phyloP scores from a whole-genome alignment of 2,888 invertebrate genomes.

The Ypsolopha scabrella region DNA sequence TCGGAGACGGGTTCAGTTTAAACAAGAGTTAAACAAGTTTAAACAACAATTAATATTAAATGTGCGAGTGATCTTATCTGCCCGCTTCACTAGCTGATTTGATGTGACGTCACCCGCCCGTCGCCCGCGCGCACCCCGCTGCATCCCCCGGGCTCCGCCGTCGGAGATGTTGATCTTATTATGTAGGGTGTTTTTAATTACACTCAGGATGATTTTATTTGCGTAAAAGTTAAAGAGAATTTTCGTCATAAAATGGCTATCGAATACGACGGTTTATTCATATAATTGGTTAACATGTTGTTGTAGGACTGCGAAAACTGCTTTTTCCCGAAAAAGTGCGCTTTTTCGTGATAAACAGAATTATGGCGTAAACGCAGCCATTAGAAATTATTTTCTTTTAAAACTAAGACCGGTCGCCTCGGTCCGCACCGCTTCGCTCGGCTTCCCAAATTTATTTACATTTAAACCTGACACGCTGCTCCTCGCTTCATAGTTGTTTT shows the following conservation, averaged over 20 bases:
- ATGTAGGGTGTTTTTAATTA: background rate
- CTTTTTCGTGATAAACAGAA: no score
- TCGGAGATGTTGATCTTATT: constrained; percentile 45
- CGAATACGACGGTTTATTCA: no score
- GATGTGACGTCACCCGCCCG: constrained; percentile 19
- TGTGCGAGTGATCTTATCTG: constrained; percentile 42
- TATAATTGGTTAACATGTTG: no score
- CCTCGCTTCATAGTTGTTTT: no score
- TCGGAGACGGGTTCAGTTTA: constrained; percentile 20
- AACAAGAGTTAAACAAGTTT: constrained; percentile 29
- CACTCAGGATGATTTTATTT: background rate
- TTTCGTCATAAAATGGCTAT: background rate
- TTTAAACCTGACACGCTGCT: no score
- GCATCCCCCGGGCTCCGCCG: constrained; percentile 11
- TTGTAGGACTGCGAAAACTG: no score
- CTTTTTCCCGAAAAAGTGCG: no score
- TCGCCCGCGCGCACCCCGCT: constrained; percentile 24
- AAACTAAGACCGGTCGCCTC: no score
- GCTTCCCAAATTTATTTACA: no score
- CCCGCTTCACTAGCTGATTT: background rate
- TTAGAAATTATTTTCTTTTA: no score
- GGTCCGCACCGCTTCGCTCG: no score
- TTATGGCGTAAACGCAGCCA: no score
- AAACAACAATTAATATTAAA: constrained; percentile 48
- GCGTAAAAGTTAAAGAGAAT: background rate